Evolutionary conservation across 2,888 invertebrate genomes (phyloP).

Genomic region (Molorchus minor): DNA sequence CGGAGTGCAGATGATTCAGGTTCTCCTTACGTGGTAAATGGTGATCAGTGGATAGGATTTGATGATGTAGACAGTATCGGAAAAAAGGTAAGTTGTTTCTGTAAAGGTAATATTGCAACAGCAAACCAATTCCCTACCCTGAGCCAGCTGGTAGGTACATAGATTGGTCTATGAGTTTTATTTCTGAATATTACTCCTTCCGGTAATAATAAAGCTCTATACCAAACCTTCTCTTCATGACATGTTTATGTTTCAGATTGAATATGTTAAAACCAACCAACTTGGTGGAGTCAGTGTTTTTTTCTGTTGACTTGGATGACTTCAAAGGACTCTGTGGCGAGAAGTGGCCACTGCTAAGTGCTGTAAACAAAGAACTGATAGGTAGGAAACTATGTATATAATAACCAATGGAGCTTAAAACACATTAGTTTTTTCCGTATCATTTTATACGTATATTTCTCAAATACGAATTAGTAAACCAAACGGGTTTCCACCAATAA

Average conservation of each 20-base stretch:
- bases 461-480: too few relatives aligned
- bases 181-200: too few relatives aligned
- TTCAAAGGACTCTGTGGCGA: constrained; percentile 80
- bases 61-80: constrained; percentile 74
- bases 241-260: constrained; percentile 64
- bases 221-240: too few relatives aligned
- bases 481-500: too few relatives aligned
- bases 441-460: too few relatives aligned
- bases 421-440: too few relatives aligned
- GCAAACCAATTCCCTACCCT: too few relatives aligned
- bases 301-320: constrained; percentile 81
- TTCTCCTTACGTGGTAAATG: constrained; percentile 72
- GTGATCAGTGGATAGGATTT: constrained; percentile 84
- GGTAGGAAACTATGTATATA: constrained; percentile 63
- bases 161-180: too few relatives aligned
- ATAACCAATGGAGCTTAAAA: too few relatives aligned
- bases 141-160: too few relatives aligned
- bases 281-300: constrained; percentile 77
- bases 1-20: constrained; percentile 68
- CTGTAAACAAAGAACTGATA: constrained; percentile 67
- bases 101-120: too few relatives aligned
- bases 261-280: constrained; percentile 69
- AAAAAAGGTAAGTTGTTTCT: constrained; percentile 71
- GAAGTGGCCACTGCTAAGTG: constrained; percentile 74
- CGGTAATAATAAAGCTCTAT: too few relatives aligned